Percentiles rank a stretch among this genome's conserved stretches.
Evolutionary conservation across 2,797 vertebrate species (phyloP).

Genomic region (Carapus acus): DNA sequence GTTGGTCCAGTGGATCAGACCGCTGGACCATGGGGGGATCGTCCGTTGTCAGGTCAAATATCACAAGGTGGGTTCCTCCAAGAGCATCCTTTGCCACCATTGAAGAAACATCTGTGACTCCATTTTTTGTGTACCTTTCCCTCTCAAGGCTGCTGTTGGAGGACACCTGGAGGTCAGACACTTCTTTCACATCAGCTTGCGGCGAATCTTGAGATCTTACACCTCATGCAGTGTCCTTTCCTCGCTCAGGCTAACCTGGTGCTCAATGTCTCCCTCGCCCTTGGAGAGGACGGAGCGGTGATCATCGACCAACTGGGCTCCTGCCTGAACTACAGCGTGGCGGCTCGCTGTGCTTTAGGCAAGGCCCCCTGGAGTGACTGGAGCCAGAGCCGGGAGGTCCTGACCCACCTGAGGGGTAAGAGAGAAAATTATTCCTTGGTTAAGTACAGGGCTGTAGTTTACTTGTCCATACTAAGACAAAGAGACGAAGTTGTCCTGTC

Average conservation of each 20-base stretch:
- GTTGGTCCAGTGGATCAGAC: constrained; percentile 11
- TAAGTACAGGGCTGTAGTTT: no score
- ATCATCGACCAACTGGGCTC: constrained; percentile 30
- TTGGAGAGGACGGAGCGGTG: fast-evolving
- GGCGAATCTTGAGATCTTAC: no score
- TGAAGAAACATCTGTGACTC: no score
- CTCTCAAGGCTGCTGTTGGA: constrained; percentile 9
- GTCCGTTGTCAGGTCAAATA: constrained; percentile 55
- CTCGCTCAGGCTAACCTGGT: constrained; percentile 2
- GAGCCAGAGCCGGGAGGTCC: constrained; percentile 33
- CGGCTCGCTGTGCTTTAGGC: constrained; percentile 48
- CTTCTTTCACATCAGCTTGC: no score
- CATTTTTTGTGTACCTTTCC: constrained; percentile 3
- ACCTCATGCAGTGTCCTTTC: background rate
- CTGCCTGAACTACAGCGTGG: constrained; percentile 50
- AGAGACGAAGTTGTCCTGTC: no score
- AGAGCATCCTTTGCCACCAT: no score
- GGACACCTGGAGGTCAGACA: constrained; percentile 15
- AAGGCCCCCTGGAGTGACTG: constrained; percentile 57
- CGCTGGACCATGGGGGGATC: fast-evolving
- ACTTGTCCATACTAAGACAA: no score
- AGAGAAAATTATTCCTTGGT: no score
- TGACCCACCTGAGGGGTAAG: constrained; percentile 56
- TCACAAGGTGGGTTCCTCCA: constrained; percentile 40
- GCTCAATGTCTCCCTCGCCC: background rate